A percentile compares a stretch with the other conserved stretches of the same genome.
phyloP scores from a whole-genome alignment of 2,113 vertebrate genomes.

The Ceuthmochares aereus region DNA sequence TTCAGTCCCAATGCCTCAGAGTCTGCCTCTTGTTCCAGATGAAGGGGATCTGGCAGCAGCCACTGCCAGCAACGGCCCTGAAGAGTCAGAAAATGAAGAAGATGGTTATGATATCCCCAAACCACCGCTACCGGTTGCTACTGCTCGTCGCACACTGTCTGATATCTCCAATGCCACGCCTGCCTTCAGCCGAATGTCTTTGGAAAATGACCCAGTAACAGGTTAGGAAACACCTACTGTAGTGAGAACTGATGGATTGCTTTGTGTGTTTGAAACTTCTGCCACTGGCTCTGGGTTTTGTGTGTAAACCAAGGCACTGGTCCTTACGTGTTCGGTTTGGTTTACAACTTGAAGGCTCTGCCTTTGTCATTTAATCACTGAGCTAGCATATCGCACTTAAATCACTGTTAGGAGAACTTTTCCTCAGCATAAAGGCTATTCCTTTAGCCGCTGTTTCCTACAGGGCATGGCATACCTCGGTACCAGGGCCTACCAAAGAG shows the following conservation, averaged over 20 bases:
- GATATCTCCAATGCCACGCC: conserved; percentile 86
- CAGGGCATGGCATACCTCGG: not conserved
- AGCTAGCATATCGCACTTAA: not conserved
- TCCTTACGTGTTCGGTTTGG: not conserved
- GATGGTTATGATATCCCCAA: conserved; percentile 90
- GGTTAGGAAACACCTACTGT: conserved; percentile 29
- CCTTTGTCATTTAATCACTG: not conserved
- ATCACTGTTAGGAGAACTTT: not conserved
- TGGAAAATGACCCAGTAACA: conserved; percentile 79
- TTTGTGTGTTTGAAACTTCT: fast-evolving
- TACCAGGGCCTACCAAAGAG: not conserved
- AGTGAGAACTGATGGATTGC: not conserved
- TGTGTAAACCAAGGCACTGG: fast-evolving
- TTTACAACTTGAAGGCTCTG: not conserved
- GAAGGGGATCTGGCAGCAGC: conserved; percentile 65
- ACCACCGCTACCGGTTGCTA: conserved; percentile 74
- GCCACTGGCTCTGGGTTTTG: fast-evolving
- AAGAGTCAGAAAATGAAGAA: conserved; percentile 83
- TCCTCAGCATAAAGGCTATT: not conserved
- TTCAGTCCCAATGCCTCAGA: not conserved
- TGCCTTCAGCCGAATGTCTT: conserved; percentile 82
- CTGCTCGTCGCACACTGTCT: conserved; percentile 86
- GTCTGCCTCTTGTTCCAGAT: conserved; percentile 14
- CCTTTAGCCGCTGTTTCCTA: not conserved
- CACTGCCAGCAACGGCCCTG: conserved; percentile 76